These are phyloP conservation scores for Heliconius eleuchia DNA, from an alignment of 1,140 invertebrate species.

Conservation along the genomic window DNA sequence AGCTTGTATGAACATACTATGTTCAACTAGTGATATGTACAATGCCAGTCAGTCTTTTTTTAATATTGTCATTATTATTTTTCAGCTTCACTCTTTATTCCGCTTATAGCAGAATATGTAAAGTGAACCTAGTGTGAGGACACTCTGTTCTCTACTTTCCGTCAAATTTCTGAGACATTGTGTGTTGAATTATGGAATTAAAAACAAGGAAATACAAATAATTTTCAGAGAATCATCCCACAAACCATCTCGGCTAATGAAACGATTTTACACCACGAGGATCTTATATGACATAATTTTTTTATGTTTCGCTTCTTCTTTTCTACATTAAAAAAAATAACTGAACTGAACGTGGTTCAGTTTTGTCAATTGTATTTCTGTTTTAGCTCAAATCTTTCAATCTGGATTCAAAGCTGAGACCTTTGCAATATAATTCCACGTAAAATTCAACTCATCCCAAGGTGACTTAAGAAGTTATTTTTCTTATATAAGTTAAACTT, in stretches of 20 bases:
- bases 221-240: too few relatives aligned
- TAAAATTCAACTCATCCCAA: background rate
- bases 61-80: too few relatives aligned
- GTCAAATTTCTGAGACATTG: too few relatives aligned
- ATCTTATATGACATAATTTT: too few relatives aligned
- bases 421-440: background rate
- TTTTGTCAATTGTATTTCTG: too few relatives aligned
- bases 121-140: background rate
- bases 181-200: too few relatives aligned
- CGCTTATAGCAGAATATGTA: background rate
- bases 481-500: constrained; percentile 6
- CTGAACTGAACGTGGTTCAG: background rate
- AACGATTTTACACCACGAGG: too few relatives aligned
- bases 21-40: background rate
- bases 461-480: background rate
- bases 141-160: background rate
- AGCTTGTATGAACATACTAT: background rate
- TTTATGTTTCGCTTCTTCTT: too few relatives aligned
- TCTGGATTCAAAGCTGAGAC: background rate
- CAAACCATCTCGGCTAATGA: too few relatives aligned
- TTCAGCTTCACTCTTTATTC: background rate
- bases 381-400: too few relatives aligned
- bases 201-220: too few relatives aligned
- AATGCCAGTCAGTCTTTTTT: background rate
- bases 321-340: too few relatives aligned